Evolutionary conservation across 2,113 vertebrate species (phyloP).

Genomic region (Calidris pygmaea): DNA sequence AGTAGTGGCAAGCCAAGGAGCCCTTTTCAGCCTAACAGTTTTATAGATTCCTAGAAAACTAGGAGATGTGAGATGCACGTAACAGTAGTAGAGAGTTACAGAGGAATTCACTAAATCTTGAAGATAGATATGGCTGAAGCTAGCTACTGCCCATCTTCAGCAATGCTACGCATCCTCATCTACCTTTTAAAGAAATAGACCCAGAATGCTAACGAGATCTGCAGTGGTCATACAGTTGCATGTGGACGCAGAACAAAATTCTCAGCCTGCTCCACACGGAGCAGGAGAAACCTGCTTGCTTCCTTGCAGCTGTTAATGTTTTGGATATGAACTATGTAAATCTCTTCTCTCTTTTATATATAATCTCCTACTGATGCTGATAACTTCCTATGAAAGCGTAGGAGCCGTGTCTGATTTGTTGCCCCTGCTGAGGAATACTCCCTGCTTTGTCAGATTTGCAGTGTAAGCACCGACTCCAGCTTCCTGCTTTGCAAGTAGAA

Average conservation of each 20-base stretch:
- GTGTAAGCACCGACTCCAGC: not conserved
- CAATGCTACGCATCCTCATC: not conserved
- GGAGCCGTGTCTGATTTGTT: not conserved
- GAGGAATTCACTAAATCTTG: not conserved
- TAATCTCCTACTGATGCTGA: not conserved
- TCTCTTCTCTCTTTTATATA: not conserved
- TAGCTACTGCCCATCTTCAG: not conserved
- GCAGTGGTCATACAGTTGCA: not conserved
- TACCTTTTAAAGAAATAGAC: not conserved
- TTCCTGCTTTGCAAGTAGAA: not conserved
- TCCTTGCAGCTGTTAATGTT: not conserved
- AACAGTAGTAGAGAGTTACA: not conserved
- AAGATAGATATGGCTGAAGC: not conserved
- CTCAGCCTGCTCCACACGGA: not conserved
- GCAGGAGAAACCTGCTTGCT: not conserved
- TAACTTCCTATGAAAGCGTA: not conserved
- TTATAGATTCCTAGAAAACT: not conserved
- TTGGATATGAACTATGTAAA: not conserved
- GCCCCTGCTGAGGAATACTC: not conserved
- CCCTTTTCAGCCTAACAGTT: not conserved
- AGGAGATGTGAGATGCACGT: rapidly evolving
- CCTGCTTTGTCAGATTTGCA: not conserved
- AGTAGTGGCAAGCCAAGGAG: not conserved
- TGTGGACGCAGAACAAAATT: not conserved
- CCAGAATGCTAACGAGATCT: not conserved